Evolutionary conservation across 2,797 vertebrate genomes (phyloP).

Genomic region (Limnodromus scolopaceus): DNA sequence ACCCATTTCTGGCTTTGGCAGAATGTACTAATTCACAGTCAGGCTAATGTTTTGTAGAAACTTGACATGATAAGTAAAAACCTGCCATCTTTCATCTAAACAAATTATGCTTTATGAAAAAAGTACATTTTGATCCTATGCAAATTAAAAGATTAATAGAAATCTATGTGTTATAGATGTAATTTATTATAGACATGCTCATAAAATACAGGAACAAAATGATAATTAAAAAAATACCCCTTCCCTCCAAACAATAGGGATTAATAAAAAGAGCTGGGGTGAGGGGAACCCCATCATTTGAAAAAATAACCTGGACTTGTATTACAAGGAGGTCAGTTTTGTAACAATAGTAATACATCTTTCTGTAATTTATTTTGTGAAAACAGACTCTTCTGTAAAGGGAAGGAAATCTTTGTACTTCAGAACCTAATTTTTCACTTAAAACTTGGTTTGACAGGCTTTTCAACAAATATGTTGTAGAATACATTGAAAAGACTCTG

Average conservation of each 20-base stretch:
- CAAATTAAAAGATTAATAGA: background rate
- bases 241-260: background rate
- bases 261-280: background rate
- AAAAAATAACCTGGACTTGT: background rate
- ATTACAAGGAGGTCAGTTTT: background rate
- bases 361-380: background rate
- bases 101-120: background rate
- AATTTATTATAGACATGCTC: background rate
- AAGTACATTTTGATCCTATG: background rate
- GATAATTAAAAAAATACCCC: background rate
- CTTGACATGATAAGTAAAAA: background rate
- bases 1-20: background rate
- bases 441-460: background rate
- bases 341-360: background rate
- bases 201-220: background rate
- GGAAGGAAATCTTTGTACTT: background rate
- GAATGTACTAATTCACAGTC: background rate
- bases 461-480: background rate
- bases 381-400: background rate
- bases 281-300: fast-evolving
- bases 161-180: background rate
- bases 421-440: background rate
- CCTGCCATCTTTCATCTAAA: background rate
- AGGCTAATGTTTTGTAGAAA: background rate
- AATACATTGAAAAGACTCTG: background rate